Evolutionary conservation across 1,140 invertebrate species (phyloP), one percentile per base, ranked within the genome.

Genomic region (Elymnias hypermnestra): DNA sequence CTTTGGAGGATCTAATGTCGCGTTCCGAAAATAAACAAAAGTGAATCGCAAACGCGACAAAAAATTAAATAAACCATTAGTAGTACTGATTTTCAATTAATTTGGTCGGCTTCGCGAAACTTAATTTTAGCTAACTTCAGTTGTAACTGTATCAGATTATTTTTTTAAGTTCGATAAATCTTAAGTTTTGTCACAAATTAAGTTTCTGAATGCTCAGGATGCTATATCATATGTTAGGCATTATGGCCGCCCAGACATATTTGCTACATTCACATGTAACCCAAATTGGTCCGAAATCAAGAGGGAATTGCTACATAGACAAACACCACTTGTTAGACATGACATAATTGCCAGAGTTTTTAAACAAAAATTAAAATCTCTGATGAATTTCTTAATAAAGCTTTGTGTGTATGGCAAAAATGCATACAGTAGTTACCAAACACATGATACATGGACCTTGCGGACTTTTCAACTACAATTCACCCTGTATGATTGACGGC

Each of bases 291-390:
- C n/a, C 4, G 38, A 41, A 26, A 43, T 43, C 13, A 33, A 31
- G 25, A 19, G 1, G 7, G 21, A 43, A 9, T 15, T 43, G 21
- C 33, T 43, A 2, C 9, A 9, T 0, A 15, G 28, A 4, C 28
- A 49, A 47, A 49, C 26, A 53, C 52, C 43, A 10, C 13, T 47
- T 13, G 70, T 87, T 66, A 22, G 83, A 10, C 79, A 83, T 22
- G 87, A 89, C 57, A 63, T 89, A 15, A 58, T 83, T n/a, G 58
- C 74, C 3, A 35, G 81, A 26, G 87, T 88, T 6, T 89, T 89
- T 52, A 51, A 68, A 17, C 38, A 72, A 23, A 89, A 89, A 55
- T 21, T 23, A 81, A 88, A 66, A 67, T 89, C 26, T 84, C 87
- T 10, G 68, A 87, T 57, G 38, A n/a, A n/a, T n/a, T n/a, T n/a